These are phyloP conservation scores for Cladopsammia gracilis DNA, from an alignment of 64 coral and sea anemone species.

Conservation along the genomic window DNA sequence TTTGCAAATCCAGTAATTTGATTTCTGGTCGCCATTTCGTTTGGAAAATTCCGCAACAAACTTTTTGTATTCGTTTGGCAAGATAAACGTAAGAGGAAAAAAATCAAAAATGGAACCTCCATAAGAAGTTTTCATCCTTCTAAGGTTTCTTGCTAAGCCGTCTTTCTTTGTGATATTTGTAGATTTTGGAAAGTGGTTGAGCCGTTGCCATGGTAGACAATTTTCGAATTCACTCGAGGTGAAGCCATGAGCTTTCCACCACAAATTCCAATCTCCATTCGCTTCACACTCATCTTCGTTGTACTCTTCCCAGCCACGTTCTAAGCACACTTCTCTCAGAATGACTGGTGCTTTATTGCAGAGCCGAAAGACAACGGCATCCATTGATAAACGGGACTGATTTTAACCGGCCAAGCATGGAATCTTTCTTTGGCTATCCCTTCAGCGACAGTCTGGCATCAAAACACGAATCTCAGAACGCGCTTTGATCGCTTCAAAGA, in stretches of 20 bases:
- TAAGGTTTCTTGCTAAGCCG: conserved; percentile 83
- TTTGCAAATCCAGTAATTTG: conserved; percentile 89
- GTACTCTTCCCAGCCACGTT: conserved; percentile 87
- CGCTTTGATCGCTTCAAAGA: no score
- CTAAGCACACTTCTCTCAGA: conserved; percentile 79
- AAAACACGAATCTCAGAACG: no score
- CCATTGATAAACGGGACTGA: conserved; percentile 8
- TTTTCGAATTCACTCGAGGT: conserved; percentile 81
- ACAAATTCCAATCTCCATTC: conserved; percentile 82
- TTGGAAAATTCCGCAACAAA: conserved; percentile 91
- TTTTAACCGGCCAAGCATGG: neutral
- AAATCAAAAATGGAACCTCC: conserved; percentile 77
- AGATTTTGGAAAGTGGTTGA: conserved; percentile 95
- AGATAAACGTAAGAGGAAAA: conserved; percentile 81
- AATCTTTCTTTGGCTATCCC: neutral
- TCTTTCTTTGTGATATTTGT: conserved; percentile 87
- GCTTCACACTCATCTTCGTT: conserved; percentile 53
- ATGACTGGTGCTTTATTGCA: conserved; percentile 85
- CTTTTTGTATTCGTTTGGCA: conserved; percentile 89
- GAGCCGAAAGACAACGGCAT: conserved; percentile 81
- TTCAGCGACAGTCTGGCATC: no score
- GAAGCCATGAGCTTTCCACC: conserved; percentile 93
- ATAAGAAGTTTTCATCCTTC: conserved; percentile 88
- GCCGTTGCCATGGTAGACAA: conserved; percentile 90
- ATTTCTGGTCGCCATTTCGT: neutral